phyloP scores from a whole-genome alignment of 2,888 invertebrate genomes.

The Agrenia bidenticulata region DNA sequence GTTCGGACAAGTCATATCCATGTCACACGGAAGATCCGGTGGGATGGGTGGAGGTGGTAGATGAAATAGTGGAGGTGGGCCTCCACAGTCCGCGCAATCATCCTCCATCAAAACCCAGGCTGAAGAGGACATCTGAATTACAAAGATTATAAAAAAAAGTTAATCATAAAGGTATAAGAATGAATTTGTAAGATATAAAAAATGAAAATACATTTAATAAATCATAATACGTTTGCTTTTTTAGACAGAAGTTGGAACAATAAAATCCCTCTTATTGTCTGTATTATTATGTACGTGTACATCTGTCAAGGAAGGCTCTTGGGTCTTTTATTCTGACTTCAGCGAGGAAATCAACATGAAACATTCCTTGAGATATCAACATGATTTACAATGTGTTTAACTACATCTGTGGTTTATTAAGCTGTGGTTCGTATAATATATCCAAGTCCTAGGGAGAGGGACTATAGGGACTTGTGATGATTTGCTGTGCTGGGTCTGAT shows the following conservation, averaged over 20 bases:
- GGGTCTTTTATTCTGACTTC: conserved; percentile 16
- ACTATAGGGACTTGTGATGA: too few species aligned
- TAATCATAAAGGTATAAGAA: neutral
- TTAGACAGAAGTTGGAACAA: conserved; percentile 12
- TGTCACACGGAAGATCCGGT: conserved; percentile 52
- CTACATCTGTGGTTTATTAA: conserved; percentile 20
- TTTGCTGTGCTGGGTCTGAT: too few species aligned
- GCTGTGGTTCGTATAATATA: neutral
- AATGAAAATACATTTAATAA: neutral
- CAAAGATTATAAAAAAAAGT: conserved; percentile 9
- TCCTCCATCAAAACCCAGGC: conserved; percentile 53
- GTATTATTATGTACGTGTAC: neutral
- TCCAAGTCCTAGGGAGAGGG: too few species aligned
- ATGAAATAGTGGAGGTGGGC: conserved; percentile 51
- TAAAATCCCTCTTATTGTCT: conserved; percentile 10
- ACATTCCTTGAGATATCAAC: conserved; percentile 20
- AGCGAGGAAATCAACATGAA: conserved; percentile 21
- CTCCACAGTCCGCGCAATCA: conserved; percentile 50
- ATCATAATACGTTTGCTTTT: conserved; percentile 1
- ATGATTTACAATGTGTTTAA: conserved; percentile 37
- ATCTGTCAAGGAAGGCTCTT: neutral
- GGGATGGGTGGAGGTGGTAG: conserved; percentile 52
- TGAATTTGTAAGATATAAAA: too few species aligned
- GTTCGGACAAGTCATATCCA: conserved; percentile 53
- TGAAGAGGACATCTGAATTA: conserved; percentile 53